Evolutionary conservation across 2,797 vertebrate species (phyloP).

Genomic region (Anolis apletophallus): DNA sequence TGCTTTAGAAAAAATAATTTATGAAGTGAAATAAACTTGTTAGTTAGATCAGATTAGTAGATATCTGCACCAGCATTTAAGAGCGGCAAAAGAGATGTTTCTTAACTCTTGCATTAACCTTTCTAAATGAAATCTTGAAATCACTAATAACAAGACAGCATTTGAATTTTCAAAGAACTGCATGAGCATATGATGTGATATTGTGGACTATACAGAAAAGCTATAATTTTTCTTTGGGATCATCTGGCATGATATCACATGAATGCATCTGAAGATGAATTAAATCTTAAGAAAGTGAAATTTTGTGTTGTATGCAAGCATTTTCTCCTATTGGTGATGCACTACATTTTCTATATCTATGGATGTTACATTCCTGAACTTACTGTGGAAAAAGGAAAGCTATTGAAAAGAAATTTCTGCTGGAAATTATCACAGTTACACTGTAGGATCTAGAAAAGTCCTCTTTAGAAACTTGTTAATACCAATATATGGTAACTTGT

Average conservation of each 20-base stretch:
- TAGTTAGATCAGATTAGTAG: not conserved
- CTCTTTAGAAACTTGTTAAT: too few species aligned
- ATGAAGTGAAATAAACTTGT: slow-evolving; percentile 8
- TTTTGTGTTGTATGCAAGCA: not conserved
- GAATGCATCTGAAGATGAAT: not conserved
- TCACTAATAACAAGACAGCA: slow-evolving; percentile 47
- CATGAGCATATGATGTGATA: slow-evolving; percentile 42
- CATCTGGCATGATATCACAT: not conserved
- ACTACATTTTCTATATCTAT: too few species aligned
- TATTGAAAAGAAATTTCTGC: too few species aligned
- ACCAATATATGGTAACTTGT: too few species aligned
- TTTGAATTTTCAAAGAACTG: slow-evolving; percentile 31
- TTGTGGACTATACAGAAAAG: slow-evolving; percentile 23
- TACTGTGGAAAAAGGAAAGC: too few species aligned
- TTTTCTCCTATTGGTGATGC: not conserved
- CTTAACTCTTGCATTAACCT: slow-evolving; percentile 21
- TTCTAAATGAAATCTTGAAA: slow-evolving; percentile 38
- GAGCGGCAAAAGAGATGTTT: not conserved
- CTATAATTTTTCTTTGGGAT: slow-evolving; percentile 28
- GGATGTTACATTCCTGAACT: too few species aligned
- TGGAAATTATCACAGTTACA: too few species aligned
- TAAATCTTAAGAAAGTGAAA: slow-evolving; percentile 13
- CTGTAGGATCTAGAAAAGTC: not conserved
- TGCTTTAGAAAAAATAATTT: not conserved
- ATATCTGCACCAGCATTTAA: not conserved